These are phyloP conservation scores for Argentina silus DNA, from an alignment of 2,797 vertebrate species.

Conservation along the genomic window DNA sequence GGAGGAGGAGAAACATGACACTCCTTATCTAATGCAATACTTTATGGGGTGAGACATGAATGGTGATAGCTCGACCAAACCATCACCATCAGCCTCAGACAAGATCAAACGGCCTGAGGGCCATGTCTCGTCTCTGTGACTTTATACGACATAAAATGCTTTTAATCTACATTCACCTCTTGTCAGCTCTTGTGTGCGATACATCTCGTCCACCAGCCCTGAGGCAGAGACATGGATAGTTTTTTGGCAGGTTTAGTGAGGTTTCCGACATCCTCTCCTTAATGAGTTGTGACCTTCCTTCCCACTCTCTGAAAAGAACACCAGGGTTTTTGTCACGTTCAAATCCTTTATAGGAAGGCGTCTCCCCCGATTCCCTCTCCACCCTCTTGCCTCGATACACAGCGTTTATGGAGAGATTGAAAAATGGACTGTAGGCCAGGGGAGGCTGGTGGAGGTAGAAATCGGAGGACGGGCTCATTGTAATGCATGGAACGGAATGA, in stretches of 20 bases:
- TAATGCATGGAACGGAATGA: too few species aligned
- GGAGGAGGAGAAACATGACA: conserved; percentile 44
- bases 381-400: conserved; percentile 18
- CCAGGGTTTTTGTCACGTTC: conserved; percentile 35
- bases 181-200: conserved; percentile 14
- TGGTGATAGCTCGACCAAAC: conserved; percentile 19
- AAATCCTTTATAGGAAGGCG: conserved; percentile 45
- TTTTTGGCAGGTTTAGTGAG: conserved; percentile 39
- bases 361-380: conserved; percentile 48
- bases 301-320: conserved; percentile 21
- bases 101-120: background rate
- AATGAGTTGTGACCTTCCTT: conserved; percentile 48
- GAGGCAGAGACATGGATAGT: conserved; percentile 24
- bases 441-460: too few species aligned
- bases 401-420: too few species aligned
- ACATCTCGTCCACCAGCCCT: background rate
- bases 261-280: conserved; percentile 21
- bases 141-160: conserved; percentile 5
- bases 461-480: too few species aligned
- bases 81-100: background rate
- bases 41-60: conserved; percentile 30
- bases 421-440: too few species aligned
- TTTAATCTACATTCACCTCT: conserved; percentile 27
- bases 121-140: conserved; percentile 16
- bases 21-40: conserved; percentile 44